These are phyloP conservation scores for Latrodectus hesperus DNA, from an alignment of 2,888 invertebrate species.

Conservation along the genomic window DNA sequence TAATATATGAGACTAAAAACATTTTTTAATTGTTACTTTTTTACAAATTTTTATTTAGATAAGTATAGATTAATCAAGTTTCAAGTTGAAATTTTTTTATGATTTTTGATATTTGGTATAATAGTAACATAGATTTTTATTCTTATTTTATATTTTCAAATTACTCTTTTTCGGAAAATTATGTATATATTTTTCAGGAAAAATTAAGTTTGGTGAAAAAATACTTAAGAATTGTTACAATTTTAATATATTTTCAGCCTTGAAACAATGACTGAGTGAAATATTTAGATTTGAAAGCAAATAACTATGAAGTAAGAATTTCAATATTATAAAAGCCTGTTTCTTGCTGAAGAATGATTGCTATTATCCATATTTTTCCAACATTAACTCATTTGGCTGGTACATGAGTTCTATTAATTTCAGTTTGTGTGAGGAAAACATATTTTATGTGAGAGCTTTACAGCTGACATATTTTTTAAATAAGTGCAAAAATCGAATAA, in stretches of 20 bases:
- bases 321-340: conserved; percentile 69
- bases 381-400: conserved; percentile 46
- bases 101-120: no score
- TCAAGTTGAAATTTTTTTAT: no score
- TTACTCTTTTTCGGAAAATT: no score
- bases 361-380: conserved; percentile 32
- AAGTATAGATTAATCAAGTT: no score
- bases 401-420: conserved; percentile 56
- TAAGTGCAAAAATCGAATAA: conserved; percentile 17
- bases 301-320: conserved; percentile 59
- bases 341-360: conserved; percentile 55
- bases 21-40: no score
- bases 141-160: no score
- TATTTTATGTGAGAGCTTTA: conserved; percentile 27
- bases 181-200: no score
- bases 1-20: no score
- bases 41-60: no score
- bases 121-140: no score
- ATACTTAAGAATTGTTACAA: no score
- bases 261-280: conserved; percentile 26
- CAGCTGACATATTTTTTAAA: conserved; percentile 1
- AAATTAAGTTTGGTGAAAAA: no score
- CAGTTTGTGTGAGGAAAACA: conserved; percentile 61
- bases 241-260: conserved; percentile 6
- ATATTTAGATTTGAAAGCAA: conserved; percentile 46